phyloP scores from a whole-genome alignment of 2,113 vertebrate species.

The Chunga burmeisteri region DNA sequence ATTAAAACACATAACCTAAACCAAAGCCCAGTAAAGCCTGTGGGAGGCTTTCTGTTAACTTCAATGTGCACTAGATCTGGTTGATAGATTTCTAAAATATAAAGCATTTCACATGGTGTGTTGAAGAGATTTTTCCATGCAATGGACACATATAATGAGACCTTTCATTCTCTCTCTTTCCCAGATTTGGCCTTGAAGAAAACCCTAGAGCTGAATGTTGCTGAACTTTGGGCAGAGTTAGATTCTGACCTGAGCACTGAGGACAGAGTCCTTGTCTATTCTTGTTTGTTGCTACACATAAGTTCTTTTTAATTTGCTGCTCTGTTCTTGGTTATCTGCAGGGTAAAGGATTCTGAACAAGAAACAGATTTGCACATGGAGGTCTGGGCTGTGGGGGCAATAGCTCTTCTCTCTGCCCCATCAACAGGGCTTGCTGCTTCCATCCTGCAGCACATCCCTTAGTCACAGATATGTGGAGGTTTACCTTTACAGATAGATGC shows the following conservation, averaged over 20 bases:
- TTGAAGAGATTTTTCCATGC: constrained; percentile 40
- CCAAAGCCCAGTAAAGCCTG: constrained; percentile 42
- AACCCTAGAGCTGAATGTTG: neutral
- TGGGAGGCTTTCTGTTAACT: constrained; percentile 55
- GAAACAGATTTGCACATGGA: neutral
- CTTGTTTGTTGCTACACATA: neutral
- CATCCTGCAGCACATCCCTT: neutral
- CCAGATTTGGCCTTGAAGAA: constrained; percentile 9
- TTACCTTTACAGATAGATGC: neutral
- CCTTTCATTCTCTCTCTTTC: constrained; percentile 8
- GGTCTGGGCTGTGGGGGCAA: neutral
- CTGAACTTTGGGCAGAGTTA: constrained; percentile 3
- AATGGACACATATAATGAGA: neutral
- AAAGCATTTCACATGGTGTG: constrained; percentile 13
- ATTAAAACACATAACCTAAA: constrained; percentile 49
- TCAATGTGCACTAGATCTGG: constrained; percentile 22
- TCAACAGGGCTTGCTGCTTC: neutral
- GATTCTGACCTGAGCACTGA: neutral
- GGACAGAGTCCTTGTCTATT: neutral
- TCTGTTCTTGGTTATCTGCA: neutral
- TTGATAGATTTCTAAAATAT: constrained; percentile 47
- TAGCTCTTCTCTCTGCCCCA: neutral
- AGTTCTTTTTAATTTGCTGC: neutral
- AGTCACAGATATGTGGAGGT: neutral
- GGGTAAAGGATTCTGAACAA: neutral